Base-by-base conservation (phyloP, 2,888 invertebrate species). In the Phlogophora meticulosa region DNA sequence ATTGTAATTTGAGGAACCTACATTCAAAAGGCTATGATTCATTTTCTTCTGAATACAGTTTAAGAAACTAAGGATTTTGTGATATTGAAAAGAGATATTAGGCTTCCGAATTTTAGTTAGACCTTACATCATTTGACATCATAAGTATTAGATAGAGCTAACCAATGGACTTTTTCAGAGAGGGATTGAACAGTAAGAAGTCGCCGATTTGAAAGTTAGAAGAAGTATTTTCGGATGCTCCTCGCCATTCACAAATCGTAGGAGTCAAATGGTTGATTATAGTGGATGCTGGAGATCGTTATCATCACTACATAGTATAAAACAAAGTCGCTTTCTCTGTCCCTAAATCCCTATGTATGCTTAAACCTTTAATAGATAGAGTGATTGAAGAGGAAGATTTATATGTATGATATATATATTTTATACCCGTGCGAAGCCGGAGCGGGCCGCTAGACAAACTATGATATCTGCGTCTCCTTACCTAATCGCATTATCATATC, bases 1-100 rank as follows among this genome's bases (percentile, higher is more conserved):
- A 83, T 49, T 38, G 52, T 73, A 79, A 73, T 76, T 67, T 72
- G 64, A 66, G 36, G 68, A 83, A 70, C 72, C 63, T 66, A 70
- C 65, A 70, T 68, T 72, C 58, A 67, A 67, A 63, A 75, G 59
- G 51, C 46, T 59, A 48, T 60, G 49, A 46, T 22, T 63, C 67
- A 67, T 67, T 28, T 36, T 58, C 13, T 22, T 49, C 34, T 10
- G 28, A 24, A 51, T 17, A 17, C 24, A 45, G 51, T 57, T 73
- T 55, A 28, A 22, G 4, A 62, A 66, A 34, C 36, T 22, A 1
- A 42, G 46, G 15, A 0, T 36, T 13, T 43, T 32, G 17, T 32
- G 36, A 53, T 22, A 48, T 38, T 38, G n/a, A 58, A 65, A 68
- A 51, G 7, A 10, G 7, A 28, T 32, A 40, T 15, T 17, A 7